Evolutionary conservation across 2,113 vertebrate genomes (phyloP).

Genomic region (Stercorarius parasiticus): DNA sequence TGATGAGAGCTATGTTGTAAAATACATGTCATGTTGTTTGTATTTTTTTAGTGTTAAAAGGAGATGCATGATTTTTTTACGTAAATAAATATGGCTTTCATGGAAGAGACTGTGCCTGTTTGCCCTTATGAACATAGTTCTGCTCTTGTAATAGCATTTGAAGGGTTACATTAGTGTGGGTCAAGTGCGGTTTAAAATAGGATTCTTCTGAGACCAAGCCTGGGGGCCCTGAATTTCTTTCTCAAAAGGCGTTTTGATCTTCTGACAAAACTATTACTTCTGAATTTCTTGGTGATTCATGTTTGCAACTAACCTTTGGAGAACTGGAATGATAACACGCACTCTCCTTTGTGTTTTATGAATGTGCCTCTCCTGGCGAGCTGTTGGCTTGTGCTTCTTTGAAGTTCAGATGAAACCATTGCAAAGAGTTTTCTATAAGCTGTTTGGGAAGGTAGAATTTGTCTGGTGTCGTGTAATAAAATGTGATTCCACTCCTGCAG

Average conservation of each 20-base stretch:
- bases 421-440: not conserved
- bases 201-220: conserved; percentile 70
- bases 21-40: not conserved
- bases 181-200: conserved; percentile 59
- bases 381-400: conserved; percentile 4
- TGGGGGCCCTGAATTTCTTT: conserved; percentile 51
- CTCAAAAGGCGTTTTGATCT: conserved; percentile 70
- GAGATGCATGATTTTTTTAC: not conserved
- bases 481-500: not conserved
- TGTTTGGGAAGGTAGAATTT: not conserved
- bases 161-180: conserved; percentile 29
- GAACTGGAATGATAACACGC: conserved; percentile 14
- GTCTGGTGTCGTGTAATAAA: not conserved
- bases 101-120: not conserved
- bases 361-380: conserved; percentile 12
- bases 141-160: conserved; percentile 10
- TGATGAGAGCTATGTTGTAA: not conserved
- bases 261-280: conserved; percentile 66
- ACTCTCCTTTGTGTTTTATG: conserved; percentile 52
- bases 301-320: conserved; percentile 47
- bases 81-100: not conserved
- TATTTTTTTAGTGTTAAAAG: not conserved
- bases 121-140: not conserved
- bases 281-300: conserved; percentile 41
- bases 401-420: conserved; percentile 28